phyloP scores from a whole-genome alignment of 1,140 invertebrate genomes.

The Aphis craccivora region DNA sequence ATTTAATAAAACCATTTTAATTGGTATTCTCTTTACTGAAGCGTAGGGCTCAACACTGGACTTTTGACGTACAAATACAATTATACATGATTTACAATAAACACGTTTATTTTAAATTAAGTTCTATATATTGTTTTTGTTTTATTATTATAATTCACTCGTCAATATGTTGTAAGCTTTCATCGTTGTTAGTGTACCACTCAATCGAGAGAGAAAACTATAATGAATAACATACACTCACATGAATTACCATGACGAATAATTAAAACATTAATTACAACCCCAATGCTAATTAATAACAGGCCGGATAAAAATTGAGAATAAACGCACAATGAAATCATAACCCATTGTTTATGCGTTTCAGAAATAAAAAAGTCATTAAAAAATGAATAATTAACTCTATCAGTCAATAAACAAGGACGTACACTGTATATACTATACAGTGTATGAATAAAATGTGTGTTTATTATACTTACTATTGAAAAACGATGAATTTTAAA shows the following conservation, averaged over 20 bases:
- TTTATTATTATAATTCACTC: constrained; percentile 3
- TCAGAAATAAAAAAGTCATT: background rate
- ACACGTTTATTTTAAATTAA: background rate
- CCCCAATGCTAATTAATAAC: constrained; percentile 4
- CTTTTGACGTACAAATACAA: background rate
- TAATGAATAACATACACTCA: background rate
- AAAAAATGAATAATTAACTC: background rate
- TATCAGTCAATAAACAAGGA: background rate
- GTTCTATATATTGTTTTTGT: background rate
- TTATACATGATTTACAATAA: constrained; percentile 22
- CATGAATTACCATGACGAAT: background rate
- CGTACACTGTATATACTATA: background rate
- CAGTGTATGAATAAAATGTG: background rate
- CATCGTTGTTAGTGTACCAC: background rate
- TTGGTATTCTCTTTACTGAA: constrained; percentile 1
- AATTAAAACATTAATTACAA: constrained; percentile 2
- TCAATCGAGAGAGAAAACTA: background rate
- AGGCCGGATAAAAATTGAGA: background rate
- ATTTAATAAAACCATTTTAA: constrained; percentile 42
- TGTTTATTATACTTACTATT: background rate
- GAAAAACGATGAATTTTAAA: background rate
- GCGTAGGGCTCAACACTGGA: background rate
- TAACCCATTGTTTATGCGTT: background rate
- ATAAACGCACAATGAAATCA: background rate
- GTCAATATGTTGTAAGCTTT: background rate